Evolutionary conservation across 2,888 invertebrate species (phyloP).

Genomic region (Diachrysia chrysitis): DNA sequence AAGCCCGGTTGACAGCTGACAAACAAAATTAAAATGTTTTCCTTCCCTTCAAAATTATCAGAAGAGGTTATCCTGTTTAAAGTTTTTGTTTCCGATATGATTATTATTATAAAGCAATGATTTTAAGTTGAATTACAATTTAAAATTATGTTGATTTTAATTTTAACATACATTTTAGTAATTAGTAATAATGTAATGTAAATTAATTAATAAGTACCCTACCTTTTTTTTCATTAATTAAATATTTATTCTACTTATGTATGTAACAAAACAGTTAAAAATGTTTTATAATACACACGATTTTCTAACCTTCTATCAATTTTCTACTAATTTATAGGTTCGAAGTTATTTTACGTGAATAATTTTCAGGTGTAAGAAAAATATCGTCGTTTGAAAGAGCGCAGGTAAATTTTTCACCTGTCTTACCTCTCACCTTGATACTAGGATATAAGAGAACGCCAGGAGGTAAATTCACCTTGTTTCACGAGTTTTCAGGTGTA

Average conservation of each 20-base stretch:
- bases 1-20: slow-evolving; percentile 83
- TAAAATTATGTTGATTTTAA: too few species aligned
- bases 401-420: slow-evolving; percentile 83
- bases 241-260: too few species aligned
- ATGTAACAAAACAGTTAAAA: too few species aligned
- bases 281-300: too few species aligned
- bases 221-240: too few species aligned
- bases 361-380: slow-evolving; percentile 36
- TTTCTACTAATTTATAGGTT: background rate
- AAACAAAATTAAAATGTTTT: slow-evolving; percentile 35
- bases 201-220: too few species aligned
- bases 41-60: slow-evolving; percentile 21
- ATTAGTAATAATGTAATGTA: too few species aligned
- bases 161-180: too few species aligned
- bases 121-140: too few species aligned
- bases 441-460: slow-evolving; percentile 73
- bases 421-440: slow-evolving; percentile 84
- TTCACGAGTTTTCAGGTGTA: slow-evolving; percentile 73
- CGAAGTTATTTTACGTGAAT: background rate
- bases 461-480: slow-evolving; percentile 71
- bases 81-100: too few species aligned
- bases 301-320: background rate
- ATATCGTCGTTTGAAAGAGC: slow-evolving; percentile 58
- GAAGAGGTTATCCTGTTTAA: background rate
- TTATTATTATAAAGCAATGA: too few species aligned